phyloP scores from a whole-genome alignment of 1,140 invertebrate species.

The Drosophila neocordata region DNA sequence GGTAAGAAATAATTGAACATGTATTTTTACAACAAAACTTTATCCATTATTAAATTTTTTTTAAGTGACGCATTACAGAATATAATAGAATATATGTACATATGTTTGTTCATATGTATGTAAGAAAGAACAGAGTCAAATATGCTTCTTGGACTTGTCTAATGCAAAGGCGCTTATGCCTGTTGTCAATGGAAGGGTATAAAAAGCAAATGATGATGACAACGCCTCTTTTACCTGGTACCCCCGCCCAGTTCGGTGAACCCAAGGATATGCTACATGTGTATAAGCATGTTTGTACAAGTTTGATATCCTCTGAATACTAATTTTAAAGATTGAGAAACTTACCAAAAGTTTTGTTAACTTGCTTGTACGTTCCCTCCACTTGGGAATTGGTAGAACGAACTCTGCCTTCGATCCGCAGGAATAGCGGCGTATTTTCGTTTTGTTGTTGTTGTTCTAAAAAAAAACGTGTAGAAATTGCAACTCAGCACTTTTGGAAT shows the following conservation, averaged over 20 bases:
- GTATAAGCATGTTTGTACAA: constrained; percentile 44
- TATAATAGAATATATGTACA: too few species aligned
- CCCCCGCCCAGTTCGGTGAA: constrained; percentile 53
- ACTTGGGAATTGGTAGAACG: not conserved
- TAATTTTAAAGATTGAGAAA: not conserved
- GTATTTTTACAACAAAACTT: too few species aligned
- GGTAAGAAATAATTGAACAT: too few species aligned
- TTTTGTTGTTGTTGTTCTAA: not conserved
- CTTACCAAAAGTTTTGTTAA: constrained; percentile 7
- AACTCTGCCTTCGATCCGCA: constrained; percentile 4
- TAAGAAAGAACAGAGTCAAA: too few species aligned
- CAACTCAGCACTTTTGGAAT: not conserved
- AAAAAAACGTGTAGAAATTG: not conserved
- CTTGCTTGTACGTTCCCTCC: constrained; percentile 11
- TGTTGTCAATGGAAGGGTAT: not conserved
- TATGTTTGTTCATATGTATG: too few species aligned
- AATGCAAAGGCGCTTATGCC: not conserved
- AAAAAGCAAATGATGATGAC: constrained; percentile 10
- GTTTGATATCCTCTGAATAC: constrained; percentile 21
- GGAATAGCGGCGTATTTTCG: not conserved
- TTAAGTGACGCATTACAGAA: too few species aligned
- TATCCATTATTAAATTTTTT: too few species aligned
- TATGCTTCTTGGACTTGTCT: too few species aligned
- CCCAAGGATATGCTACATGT: constrained; percentile 22
- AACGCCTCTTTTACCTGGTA: constrained; percentile 48